Evolutionary conservation across 1,140 invertebrate species (phyloP), one percentile per base, ranked within the genome.

Genomic region (Drosophila novamexicana): DNA sequence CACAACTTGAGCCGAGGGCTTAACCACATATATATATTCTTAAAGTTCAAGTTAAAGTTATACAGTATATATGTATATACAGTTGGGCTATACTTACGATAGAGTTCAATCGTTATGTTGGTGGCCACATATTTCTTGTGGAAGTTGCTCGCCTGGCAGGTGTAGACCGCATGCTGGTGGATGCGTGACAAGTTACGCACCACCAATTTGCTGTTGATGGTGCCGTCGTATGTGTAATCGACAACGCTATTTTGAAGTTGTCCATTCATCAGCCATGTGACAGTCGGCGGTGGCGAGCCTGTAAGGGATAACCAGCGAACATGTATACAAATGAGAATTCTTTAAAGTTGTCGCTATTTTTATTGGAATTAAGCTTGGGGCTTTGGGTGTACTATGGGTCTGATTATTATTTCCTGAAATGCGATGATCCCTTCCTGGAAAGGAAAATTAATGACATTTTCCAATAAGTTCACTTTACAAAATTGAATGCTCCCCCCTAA

Each of bases 231-330:
- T 52, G 91, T 89, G 71, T 86, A 92, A 78, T 92, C 91, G 63
- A 89, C 90, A 57, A 90, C 79, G 73, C 90, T 91, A 64, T 92
- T 93, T 36, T 98, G 93, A 18, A 94, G 94, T 72, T 95, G 95
- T 44, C 95, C 96, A 70, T 96, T 97, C 84, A 96, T 94, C 94
- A 96, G 97, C 97, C 97, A 98, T 80, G 95, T 96, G 10, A 98
- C 95, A 71, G 94, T 95, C 6, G 97, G 97, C 40, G 95, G 94
- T 1, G 97, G 97, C 73, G 95, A 95, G 77, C 97, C 97, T 98
- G 92, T 79, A 32, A 16, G 42, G 14, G 16, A 93, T 92, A 10
- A 2, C 6, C 34, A 29, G 83, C 93, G 92, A 32, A 34, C 0
- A 69, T 18, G 7, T 1, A 34, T 6, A 52, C 9, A 40, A 53